Base-by-base conservation (phyloP, 1,140 invertebrate species). In the Drosophila nikananu region DNA sequence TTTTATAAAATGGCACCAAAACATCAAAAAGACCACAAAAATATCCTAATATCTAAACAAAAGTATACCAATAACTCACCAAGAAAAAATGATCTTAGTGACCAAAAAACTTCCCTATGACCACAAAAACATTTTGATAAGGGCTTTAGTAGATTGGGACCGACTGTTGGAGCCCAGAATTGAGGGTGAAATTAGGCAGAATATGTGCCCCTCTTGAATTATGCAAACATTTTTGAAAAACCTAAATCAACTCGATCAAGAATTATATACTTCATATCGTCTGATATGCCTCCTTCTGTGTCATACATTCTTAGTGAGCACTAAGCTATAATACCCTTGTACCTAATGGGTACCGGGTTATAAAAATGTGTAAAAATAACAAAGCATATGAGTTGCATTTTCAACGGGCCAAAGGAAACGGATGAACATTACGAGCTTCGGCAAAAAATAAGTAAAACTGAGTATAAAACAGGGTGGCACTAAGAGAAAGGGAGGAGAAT, bases 321-420 rank as follows among this genome's bases (percentile, higher is more conserved):
- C 15, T 17, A 10, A 49, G 15, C 46, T 17, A 27, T 27, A 27
- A 49, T 27, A 49, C 15, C 48, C 23, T n/a, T 25, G 23, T 49
- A 25, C 46, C 15, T 25, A 49, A 49, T 49, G 46, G 46, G 15
- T 17, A 49, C 46, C 46, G 46, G 23, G 21, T 49, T 48, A 37
- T 83, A 75, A 81, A 55, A 87, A 81, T 89, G 84, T 87, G 81
- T 84, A 89, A 81, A 89, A 87, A 87, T 87, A 89, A 89, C 81
- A 89, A 83, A 87, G 80, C 75, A 86, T 78, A 86, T 79, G 82
- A 86, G 79, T 76, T 83, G 72, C 80, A 83, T 76, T 74, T 89
- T 77, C 63, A 81, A 72, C 81, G 68, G 70, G 58, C 44, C 70
- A 72, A 83, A 81, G 74, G 77, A 89, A 89, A 84, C 74, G 77